Base-by-base conservation (phyloP, 2,797 vertebrate species). In the Malacoctenus gilli region DNA sequence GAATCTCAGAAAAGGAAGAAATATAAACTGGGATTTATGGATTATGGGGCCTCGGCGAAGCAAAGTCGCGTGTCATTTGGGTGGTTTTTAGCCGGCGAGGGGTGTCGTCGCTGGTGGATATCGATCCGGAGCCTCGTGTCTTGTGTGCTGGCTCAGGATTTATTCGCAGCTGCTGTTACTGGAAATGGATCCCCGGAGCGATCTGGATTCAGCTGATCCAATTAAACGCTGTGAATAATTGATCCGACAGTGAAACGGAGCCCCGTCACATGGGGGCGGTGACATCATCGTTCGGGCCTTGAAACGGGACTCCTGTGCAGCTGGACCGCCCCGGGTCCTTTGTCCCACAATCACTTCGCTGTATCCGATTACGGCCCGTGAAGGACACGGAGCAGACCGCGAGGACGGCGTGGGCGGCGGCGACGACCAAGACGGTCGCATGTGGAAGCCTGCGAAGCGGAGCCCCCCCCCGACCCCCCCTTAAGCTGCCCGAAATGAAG, bases 191-290 rank as follows among this genome's bases (percentile, higher is more conserved):
- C 87, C 84, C 79, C 15, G 63, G 75, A 85, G 85, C 75, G 76
- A 82, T 84, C 80, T 80, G 84, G 83, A 87, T 89, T 88, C 86
- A 89, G 87, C 85, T 89, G 89, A 91, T 89, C 84, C 87, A 89
- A 89, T 88, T 87, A 91, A 89, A 89, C 67, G 19, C 82, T 83
- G 83, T 90, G 87, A 91, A 92, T 90, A 90, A 92, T 92, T 89
- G 83, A 92, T 90, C 85, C 76, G 84, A 83, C 84, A 86, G 88
- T 86, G 89, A 89, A 91, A 90, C 83, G 41, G 68, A 87, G 80
- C 74, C 72, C 66, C 51, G 81, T 89, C 89, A 90, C 85, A 85
- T 78, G 80, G 88, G 84, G 79, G 64, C 10, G 30, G 79, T 91
- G 89, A 91, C 88, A 89, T 91, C 88, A 91, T 81, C 82, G 68